These are phyloP conservation scores for Drosophila ustulata DNA, from an alignment of 2,888 invertebrate species.

Conservation along the genomic window DNA sequence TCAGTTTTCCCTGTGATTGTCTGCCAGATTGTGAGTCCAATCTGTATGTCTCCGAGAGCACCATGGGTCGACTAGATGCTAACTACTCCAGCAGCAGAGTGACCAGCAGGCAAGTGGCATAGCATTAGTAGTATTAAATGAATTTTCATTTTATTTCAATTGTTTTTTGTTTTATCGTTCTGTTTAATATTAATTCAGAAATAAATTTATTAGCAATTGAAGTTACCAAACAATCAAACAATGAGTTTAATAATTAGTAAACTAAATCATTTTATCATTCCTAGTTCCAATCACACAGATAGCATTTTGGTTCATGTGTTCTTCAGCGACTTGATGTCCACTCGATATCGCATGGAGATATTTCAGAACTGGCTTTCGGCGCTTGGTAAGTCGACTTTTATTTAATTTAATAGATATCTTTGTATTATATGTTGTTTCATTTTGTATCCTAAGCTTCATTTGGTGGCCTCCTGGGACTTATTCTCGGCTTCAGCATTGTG, in stretches of 20 bases:
- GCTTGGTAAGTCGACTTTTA: conserved; percentile 86
- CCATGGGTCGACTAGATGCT: conserved; percentile 86
- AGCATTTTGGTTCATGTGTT: conserved; percentile 89
- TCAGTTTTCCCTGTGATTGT: conserved; percentile 85
- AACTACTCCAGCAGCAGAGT: conserved; percentile 85
- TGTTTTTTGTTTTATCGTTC: background rate
- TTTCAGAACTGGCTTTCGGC: conserved; percentile 90
- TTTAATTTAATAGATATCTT: background rate
- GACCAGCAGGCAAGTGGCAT: conserved; percentile 52
- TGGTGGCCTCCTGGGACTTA: conserved; percentile 89
- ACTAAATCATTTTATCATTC: background rate
- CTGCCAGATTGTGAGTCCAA: conserved; percentile 88
- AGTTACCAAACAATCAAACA: too few relatives aligned
- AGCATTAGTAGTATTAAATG: background rate
- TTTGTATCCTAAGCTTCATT: conserved; percentile 87
- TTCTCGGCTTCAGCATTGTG: conserved; percentile 90
- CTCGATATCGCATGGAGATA: conserved; percentile 88
- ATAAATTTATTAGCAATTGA: too few relatives aligned
- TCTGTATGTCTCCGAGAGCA: conserved; percentile 88
- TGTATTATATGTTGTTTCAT: background rate
- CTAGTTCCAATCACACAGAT: conserved; percentile 84
- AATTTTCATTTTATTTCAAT: too few relatives aligned
- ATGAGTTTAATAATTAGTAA: too few relatives aligned
- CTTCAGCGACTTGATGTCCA: conserved; percentile 89
- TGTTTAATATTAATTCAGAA: background rate